Conservation (phyloP, 1,140 invertebrate species). For the Aphis gossypii region DNA sequence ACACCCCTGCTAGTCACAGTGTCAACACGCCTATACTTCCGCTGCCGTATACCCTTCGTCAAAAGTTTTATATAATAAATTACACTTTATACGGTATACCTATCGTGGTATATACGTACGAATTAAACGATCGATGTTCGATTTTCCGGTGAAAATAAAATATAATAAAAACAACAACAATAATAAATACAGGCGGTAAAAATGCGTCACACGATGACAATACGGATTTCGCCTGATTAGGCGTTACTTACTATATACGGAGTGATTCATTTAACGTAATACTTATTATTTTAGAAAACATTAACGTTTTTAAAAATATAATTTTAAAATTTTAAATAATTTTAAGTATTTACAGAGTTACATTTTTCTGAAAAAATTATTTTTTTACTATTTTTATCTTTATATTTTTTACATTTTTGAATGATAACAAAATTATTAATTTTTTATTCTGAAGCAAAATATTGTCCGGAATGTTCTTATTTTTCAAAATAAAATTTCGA, state of each 20-base stretch:
- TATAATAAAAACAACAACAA: neutral
- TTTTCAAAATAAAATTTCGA: too few relatives aligned
- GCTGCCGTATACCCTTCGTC: neutral
- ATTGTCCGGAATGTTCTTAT: too few relatives aligned
- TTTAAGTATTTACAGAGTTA: too few relatives aligned
- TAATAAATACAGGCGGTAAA: neutral
- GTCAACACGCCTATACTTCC: neutral
- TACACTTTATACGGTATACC: neutral
- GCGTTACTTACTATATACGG: neutral
- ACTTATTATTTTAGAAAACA: too few relatives aligned
- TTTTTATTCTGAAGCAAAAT: too few relatives aligned
- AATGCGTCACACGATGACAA: neutral
- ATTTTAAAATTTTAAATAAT: too few relatives aligned
- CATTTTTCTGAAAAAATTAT: too few relatives aligned
- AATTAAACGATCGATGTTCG: constrained; percentile 6
- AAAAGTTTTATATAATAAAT: neutral
- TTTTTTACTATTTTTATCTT: too few relatives aligned
- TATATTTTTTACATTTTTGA: too few relatives aligned
- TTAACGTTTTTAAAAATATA: too few relatives aligned
- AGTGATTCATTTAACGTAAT: too few relatives aligned
- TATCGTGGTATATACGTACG: neutral
- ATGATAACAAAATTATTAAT: too few relatives aligned
- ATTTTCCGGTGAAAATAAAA: neutral
- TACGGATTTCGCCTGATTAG: neutral
- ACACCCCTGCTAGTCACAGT: neutral